A percentile compares a stretch with the other conserved stretches of the same genome.
These are phyloP conservation scores for Nothura maculosa DNA, from an alignment of 2,797 vertebrate species.

Conservation along the genomic window DNA sequence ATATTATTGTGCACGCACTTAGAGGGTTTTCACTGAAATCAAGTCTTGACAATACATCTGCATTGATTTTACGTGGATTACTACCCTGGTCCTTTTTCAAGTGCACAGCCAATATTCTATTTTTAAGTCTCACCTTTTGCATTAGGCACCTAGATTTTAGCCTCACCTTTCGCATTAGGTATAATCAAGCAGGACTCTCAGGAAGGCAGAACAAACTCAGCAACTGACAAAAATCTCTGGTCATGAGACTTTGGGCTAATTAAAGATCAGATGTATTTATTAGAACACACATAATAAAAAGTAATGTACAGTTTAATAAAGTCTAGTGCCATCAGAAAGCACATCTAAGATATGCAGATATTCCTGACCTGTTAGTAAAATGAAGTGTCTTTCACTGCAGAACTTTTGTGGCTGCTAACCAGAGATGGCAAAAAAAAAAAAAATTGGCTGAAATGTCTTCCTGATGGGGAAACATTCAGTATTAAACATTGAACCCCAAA, in stretches of 20 bases:
- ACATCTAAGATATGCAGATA: not conserved
- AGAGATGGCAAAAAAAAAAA: not conserved
- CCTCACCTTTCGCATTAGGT: not conserved
- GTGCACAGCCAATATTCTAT: not conserved
- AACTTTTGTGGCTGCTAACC: not conserved
- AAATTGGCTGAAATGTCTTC: not conserved
- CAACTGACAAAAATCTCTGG: not conserved
- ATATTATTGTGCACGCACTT: rapidly evolving
- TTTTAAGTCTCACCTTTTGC: not conserved
- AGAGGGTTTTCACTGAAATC: not conserved
- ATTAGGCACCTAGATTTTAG: not conserved
- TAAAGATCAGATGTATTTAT: not conserved
- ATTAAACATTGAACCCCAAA: not conserved
- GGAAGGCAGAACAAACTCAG: not conserved
- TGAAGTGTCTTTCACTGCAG: not conserved
- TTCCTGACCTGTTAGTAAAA: not conserved
- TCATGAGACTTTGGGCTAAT: not conserved
- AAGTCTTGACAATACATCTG: not conserved
- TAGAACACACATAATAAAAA: not conserved
- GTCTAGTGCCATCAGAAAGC: not conserved
- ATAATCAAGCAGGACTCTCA: not conserved
- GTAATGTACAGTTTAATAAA: not conserved
- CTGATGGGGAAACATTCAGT: not conserved
- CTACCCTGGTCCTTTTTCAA: not conserved
- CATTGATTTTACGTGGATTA: not conserved